Percentiles rank a stretch among this genome's conserved stretches.
These are phyloP conservation scores for Plebejus argus DNA, from an alignment of 2,888 invertebrate species.

Conservation along the genomic window DNA sequence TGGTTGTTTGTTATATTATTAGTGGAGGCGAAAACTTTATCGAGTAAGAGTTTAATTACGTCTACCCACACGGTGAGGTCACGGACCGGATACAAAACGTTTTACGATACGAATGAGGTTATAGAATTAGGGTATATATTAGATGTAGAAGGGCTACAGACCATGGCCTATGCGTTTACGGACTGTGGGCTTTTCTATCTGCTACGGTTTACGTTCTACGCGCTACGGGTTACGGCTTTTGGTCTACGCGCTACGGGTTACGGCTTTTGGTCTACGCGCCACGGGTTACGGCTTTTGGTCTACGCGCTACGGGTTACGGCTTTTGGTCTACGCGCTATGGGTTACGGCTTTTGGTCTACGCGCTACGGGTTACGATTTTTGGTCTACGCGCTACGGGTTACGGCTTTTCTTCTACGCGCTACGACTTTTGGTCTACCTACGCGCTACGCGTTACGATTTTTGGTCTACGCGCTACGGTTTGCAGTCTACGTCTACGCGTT, in stretches of 20 bases:
- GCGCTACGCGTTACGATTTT: neutral
- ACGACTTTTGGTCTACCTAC: neutral
- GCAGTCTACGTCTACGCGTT: neutral
- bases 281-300: neutral
- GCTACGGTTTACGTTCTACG: neutral
- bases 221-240: neutral
- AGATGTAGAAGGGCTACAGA: neutral
- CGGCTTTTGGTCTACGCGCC: neutral
- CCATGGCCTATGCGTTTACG: neutral
- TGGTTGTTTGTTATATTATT: constrained; percentile 4
- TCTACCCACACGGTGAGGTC: constrained; percentile 12
- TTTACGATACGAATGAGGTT: neutral
- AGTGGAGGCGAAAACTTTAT: constrained; percentile 11
- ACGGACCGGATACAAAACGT: neutral
- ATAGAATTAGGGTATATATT: neutral
- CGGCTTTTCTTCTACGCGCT: neutral
- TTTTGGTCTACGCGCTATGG: neutral
- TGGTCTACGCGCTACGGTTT: neutral
- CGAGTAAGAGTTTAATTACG: constrained; percentile 6
- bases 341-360: neutral
- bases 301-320: neutral
- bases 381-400: no score
- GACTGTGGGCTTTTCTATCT: neutral
- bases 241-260: neutral
- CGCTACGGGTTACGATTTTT: neutral